These are phyloP conservation scores for Peromyscus melanophrys DNA, from an alignment of 2,797 vertebrate species.

Conservation along the genomic window DNA sequence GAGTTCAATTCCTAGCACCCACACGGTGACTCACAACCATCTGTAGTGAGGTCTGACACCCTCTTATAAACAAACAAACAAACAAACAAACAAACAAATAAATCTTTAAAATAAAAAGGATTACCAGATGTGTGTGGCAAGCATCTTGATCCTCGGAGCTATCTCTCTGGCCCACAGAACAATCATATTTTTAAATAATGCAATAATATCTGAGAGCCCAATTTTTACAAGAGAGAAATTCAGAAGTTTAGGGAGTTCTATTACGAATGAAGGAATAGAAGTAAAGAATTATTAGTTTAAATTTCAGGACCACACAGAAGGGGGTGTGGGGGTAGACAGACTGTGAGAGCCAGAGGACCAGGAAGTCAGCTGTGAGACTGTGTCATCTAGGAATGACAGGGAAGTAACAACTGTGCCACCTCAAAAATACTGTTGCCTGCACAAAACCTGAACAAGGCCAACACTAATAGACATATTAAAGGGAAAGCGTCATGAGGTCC, in stretches of 20 bases:
- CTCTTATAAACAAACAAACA: too few species aligned
- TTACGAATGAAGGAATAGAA: not conserved
- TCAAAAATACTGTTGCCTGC: not conserved
- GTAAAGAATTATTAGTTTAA: not conserved
- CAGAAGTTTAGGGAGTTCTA: conserved; percentile 5
- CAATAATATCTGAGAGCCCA: not conserved
- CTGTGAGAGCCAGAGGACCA: not conserved
- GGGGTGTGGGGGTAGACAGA: too few species aligned
- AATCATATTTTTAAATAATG: not conserved
- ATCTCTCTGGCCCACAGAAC: not conserved
- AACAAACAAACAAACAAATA: too few species aligned
- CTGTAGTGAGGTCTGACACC: too few species aligned
- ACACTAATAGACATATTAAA: not conserved
- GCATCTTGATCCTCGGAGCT: not conserved
- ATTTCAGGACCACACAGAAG: not conserved
- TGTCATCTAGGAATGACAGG: not conserved
- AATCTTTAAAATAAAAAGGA: too few species aligned
- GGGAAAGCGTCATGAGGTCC: not conserved
- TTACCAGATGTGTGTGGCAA: not conserved
- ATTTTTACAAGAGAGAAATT: not conserved
- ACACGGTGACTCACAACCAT: too few species aligned
- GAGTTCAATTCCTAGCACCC: too few species aligned
- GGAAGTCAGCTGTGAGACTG: not conserved
- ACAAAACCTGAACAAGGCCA: not conserved
- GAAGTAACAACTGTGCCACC: not conserved